phyloP scores from a whole-genome alignment of 2,797 vertebrate species.

The Tympanoctomys barrerae region DNA sequence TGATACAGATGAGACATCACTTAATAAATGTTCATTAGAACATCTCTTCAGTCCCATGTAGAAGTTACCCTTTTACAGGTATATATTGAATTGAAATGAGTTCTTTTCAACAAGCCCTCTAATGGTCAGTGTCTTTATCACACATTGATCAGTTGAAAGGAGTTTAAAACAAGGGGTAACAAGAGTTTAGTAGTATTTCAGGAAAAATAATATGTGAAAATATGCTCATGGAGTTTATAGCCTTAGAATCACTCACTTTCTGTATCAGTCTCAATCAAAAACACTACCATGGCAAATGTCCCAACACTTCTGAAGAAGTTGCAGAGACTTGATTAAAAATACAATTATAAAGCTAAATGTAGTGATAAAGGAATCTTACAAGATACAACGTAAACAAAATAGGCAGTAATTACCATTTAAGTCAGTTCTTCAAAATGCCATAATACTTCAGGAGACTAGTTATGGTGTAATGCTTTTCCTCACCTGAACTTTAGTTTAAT shows the following conservation, averaged over 20 bases:
- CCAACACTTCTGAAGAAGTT: neutral
- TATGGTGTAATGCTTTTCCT: neutral
- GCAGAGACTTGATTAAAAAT: neutral
- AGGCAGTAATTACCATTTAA: constrained; percentile 5
- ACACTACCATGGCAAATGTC: neutral
- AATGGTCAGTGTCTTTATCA: constrained; percentile 14
- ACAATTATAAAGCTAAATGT: constrained; percentile 4
- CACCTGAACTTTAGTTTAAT: constrained; percentile 21
- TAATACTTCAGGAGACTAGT: constrained; percentile 13
- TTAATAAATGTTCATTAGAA: neutral
- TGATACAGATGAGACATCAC: constrained; percentile 12
- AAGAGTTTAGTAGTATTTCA: constrained; percentile 47
- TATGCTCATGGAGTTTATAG: constrained; percentile 52
- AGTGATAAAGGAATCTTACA: neutral
- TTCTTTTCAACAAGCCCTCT: constrained; percentile 43
- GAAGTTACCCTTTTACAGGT: neutral
- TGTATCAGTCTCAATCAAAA: constrained; percentile 29
- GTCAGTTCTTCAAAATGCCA: constrained; percentile 26
- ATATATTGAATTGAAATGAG: constrained; percentile 51
- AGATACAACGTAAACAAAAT: constrained; percentile 17
- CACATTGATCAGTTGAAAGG: neutral
- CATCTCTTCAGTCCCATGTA: constrained; percentile 8
- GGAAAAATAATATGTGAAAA: constrained; percentile 38
- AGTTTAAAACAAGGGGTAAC: constrained; percentile 53
- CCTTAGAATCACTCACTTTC: constrained; percentile 26